Base-by-base conservation (phyloP, 2,113 vertebrate species). In the Piprites chloris region DNA sequence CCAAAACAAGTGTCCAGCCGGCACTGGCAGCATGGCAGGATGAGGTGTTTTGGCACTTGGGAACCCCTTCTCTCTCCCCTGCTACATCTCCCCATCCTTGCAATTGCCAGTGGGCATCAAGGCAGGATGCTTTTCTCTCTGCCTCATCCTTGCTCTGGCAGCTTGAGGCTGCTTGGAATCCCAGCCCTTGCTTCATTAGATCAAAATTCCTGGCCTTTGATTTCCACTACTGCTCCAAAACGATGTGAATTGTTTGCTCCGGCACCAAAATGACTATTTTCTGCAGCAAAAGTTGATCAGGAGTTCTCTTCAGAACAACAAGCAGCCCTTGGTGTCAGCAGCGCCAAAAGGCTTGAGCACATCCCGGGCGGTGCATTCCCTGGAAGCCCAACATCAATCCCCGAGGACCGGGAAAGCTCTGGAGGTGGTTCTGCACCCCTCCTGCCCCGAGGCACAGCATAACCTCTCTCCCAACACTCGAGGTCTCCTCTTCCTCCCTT, bases 401-500 rank as follows among this genome's bases (percentile, higher is more conserved):
- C 39, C 0, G 15, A 67, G 72, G 28, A 55, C 52, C 17, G 11
- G 28, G 52, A 55, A 17, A 55, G 52, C 52, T 44, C 68, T 24
- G 53, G 37, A 6, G 71, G 46, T 22, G 46, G 39, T 68, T 39
- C 76, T 1, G 1, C 15, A 11, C n/a, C 63, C 0, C 61, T 65
- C 55, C 82, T 41, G 44, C 42, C 28, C 17, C 9, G 2, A 3
- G 49, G 66, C 24, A 9, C 17, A 9, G 24, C 44, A 5, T 61
- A 14, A 1, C 33, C 14, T 66, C 30, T 8, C 14, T 71, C 9
- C 52, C 1, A 0, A 9, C 0, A 0, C 72, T 56, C 27, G 8
- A 23, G 53, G 3, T 44, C 62, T 52, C 46, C 53, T 39, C 52
- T 8, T 53, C 41, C 33, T 61, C 63, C 8, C 63, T 24, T 28